Evolutionary conservation across 2,113 vertebrate genomes (phyloP), one percentile per base, ranked within the genome.

Genomic region (Oncorhynchus tshawytscha): DNA sequence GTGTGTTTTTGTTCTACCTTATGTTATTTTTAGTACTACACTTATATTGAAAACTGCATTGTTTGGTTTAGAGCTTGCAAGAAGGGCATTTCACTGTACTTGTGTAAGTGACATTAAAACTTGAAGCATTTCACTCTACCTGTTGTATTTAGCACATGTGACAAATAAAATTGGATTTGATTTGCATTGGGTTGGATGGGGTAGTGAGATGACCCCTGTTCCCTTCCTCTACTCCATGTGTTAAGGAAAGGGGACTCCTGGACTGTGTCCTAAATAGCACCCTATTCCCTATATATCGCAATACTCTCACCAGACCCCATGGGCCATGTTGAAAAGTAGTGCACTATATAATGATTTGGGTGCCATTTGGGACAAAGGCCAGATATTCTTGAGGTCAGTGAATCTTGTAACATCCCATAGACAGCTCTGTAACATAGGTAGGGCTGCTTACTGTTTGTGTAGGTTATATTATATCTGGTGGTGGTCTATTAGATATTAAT

Each of bases 401-500:
- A 81, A 71, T 79, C 74, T 83, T 73, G 81, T 73, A 78, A 80
- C 78, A 78, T 73, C 76, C 81, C 34, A 76, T 76, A 74, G 81
- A 81, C 81, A 83, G 76, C 76, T 78, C 78, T 27, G 73, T 76
- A 80, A 24, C 34, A 49, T 70, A n/a, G 62, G 71, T 72, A 66
- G 27, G 25, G 27, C 13, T 12, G 57, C 57, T 64, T 60, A 24
- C 70, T 64, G 34, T 67, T 77, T 77, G 67, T 67, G 70, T 75
- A 73, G 77, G 77, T 84, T 77, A 60, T 75, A 80, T 75, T 82
- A 75, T 80, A 78, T 77, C 60, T 15, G 7, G 7, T 12, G 68
- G 67, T 71, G 66, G 67, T 78, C 39, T 70, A 78, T 85, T 78
- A 82, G 78, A 82, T 85, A 82, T 82, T 82, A 82, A 85, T 80